Evolutionary conservation across 2,888 invertebrate genomes (phyloP).

Genomic region (Cristatella mucedo): DNA sequence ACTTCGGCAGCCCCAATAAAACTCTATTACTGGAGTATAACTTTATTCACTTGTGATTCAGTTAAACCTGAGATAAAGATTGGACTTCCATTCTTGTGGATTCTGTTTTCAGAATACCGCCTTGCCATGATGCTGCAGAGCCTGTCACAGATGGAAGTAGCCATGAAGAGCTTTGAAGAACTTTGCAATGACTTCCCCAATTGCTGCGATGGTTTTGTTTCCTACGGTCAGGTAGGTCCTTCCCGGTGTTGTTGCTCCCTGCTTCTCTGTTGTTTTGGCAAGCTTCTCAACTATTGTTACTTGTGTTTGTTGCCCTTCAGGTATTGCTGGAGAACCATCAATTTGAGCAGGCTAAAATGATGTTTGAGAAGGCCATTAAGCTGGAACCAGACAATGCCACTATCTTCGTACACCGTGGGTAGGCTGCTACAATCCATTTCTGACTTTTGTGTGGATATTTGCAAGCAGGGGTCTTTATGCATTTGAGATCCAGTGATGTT

Average conservation of each 20-base stretch:
- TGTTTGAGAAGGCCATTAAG: slow-evolving; percentile 62
- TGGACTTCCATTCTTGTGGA: too few species aligned
- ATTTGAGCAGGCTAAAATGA: slow-evolving; percentile 62
- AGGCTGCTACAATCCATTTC: too few species aligned
- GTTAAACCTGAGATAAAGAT: too few species aligned
- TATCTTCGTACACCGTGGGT: slow-evolving; percentile 68
- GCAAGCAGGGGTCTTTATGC: too few species aligned
- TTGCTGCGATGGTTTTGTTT: slow-evolving; percentile 67
- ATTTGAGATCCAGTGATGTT: too few species aligned
- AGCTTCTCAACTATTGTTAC: too few species aligned
- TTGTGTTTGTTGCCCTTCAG: slow-evolving; percentile 37
- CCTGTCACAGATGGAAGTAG: slow-evolving; percentile 40
- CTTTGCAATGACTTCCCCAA: slow-evolving; percentile 62
- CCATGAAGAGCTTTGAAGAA: slow-evolving; percentile 49
- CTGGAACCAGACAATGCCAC: slow-evolving; percentile 70
- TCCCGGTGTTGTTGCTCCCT: not conserved
- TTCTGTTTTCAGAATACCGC: slow-evolving; percentile 68
- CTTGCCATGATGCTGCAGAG: slow-evolving; percentile 43
- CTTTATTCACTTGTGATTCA: too few species aligned
- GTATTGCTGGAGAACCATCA: slow-evolving; percentile 66
- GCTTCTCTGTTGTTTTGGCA: too few species aligned
- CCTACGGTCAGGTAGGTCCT: slow-evolving; percentile 62
- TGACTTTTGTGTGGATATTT: too few species aligned
- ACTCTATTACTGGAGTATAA: too few species aligned
- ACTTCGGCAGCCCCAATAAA: too few species aligned